Percentiles rank a stretch among this genome's conserved stretches.
Evolutionary conservation across 1,140 invertebrate genomes (phyloP).

Genomic region (Lineus longissimus): DNA sequence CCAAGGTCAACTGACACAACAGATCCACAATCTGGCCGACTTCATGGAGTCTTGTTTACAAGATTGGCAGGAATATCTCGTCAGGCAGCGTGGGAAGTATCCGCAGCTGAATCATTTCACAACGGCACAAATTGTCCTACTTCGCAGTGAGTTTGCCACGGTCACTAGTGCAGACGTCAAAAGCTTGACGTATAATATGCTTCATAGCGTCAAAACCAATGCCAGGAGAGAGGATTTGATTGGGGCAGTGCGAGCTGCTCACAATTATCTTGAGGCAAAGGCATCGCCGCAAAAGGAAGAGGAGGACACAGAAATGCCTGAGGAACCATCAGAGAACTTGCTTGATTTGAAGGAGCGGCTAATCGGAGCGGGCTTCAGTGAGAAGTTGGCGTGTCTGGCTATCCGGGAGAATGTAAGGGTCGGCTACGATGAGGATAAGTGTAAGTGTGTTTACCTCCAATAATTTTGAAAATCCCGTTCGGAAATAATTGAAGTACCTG

Average conservation of each 20-base stretch:
- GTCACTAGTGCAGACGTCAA: constrained; percentile 16
- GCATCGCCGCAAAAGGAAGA: constrained; percentile 5
- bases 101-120: constrained; percentile 40
- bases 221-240: constrained; percentile 26
- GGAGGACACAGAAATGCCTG: constrained; percentile 8
- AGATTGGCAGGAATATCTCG: constrained; percentile 37
- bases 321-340: background rate
- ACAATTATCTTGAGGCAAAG: constrained; percentile 16
- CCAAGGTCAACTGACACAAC: background rate
- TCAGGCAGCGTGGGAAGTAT: constrained; percentile 29
- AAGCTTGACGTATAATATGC: constrained; percentile 27
- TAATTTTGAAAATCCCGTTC: too few relatives aligned
- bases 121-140: constrained; percentile 40
- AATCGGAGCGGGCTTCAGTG: constrained; percentile 8
- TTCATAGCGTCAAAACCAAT: constrained; percentile 27
- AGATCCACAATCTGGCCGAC: constrained; percentile 31
- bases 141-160: constrained; percentile 36
- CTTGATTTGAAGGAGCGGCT: background rate
- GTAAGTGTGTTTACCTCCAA: too few relatives aligned
- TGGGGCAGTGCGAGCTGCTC: constrained; percentile 25
- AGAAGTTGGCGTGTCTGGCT: constrained; percentile 12
- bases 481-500: too few relatives aligned
- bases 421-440: constrained; percentile 19
- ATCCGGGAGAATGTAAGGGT: constrained; percentile 6
- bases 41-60: constrained; percentile 39